Conservation (phyloP, 2,888 invertebrate species). For the Phortica okadai region DNA sequence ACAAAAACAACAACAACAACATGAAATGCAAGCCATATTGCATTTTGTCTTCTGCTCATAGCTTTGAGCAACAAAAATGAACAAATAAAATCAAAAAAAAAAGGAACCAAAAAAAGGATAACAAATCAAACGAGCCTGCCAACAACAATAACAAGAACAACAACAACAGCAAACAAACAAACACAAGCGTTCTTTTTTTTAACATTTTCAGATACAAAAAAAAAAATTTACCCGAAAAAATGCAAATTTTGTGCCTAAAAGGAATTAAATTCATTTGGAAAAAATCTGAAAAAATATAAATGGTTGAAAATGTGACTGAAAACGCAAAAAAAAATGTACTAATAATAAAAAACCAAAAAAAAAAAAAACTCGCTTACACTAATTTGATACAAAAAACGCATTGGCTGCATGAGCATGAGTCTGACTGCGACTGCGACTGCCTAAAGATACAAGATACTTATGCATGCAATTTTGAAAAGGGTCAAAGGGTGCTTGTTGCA, state of each 20-base stretch:
- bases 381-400: constrained; percentile 52
- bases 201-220: constrained; percentile 2
- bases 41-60: neutral
- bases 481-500: constrained; percentile 29
- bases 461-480: constrained; percentile 31
- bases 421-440: neutral
- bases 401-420: too few relatives aligned
- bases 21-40: constrained; percentile 45
- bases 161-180: constrained; percentile 16
- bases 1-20: constrained; percentile 42
- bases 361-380: constrained; percentile 46
- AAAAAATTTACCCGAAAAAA: constrained; percentile 55
- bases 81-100: too few relatives aligned
- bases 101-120: too few relatives aligned
- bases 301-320: too few relatives aligned
- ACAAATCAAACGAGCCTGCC: too few relatives aligned
- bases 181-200: constrained; percentile 51
- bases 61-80: neutral
- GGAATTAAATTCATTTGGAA: constrained; percentile 59
- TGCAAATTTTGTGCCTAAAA: constrained; percentile 62
- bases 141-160: constrained; percentile 32
- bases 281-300: constrained; percentile 38
- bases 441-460: constrained; percentile 24
- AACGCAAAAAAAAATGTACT: constrained; percentile 3
- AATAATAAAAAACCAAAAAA: neutral